Percentiles rank a stretch among this genome's conserved stretches.
phyloP scores from a whole-genome alignment of 2,797 vertebrate species.

The Liasis olivaceus region DNA sequence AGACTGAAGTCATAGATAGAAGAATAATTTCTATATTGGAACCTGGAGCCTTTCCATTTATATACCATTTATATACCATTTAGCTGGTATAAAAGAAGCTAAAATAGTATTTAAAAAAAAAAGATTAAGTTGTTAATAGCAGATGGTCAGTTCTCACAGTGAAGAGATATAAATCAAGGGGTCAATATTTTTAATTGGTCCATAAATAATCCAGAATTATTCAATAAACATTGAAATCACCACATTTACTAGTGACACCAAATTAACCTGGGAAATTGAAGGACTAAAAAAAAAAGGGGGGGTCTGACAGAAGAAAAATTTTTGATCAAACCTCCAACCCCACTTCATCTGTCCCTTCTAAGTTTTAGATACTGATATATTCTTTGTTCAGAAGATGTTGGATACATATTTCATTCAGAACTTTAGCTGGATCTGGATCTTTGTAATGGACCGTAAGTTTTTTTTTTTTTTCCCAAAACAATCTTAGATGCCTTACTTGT shows the following conservation, averaged over 20 bases:
- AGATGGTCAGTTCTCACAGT: neutral
- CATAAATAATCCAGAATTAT: neutral
- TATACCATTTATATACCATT: no score
- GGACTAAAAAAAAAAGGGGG: neutral
- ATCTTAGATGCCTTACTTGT: neutral
- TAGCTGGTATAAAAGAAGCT: neutral
- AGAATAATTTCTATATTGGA: neutral
- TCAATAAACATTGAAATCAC: neutral
- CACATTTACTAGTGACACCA: neutral
- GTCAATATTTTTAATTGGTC: neutral
- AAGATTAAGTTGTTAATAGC: neutral
- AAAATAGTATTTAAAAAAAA: neutral
- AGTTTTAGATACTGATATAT: neutral
- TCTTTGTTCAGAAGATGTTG: neutral
- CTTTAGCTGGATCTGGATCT: neutral
- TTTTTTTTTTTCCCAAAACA: neutral
- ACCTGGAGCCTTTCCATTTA: neutral
- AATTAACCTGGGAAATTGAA: neutral
- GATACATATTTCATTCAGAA: neutral
- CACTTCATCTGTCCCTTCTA: neutral
- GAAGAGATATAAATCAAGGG: neutral
- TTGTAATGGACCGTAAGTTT: neutral
- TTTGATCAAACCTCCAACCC: neutral
- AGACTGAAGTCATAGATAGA: neutral
- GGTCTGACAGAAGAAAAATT: neutral